These are phyloP conservation scores for Yponomeuta evonymella DNA, from an alignment of 2,888 invertebrate genomes.

Conservation along the genomic window DNA sequence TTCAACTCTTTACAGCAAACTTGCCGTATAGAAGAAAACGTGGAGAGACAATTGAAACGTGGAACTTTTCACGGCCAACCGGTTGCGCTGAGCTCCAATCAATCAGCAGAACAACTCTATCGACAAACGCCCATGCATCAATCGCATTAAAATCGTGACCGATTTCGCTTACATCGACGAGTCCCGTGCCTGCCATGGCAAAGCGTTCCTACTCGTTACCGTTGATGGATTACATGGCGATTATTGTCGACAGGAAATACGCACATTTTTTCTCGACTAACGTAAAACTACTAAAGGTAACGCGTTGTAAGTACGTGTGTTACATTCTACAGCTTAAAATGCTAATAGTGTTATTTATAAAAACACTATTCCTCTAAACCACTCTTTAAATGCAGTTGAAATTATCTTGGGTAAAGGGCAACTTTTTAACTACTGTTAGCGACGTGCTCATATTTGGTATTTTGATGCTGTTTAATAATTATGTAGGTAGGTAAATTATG, in stretches of 20 bases:
- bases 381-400: too few species aligned
- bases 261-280: conserved; percentile 47
- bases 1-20: neutral
- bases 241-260: conserved; percentile 67
- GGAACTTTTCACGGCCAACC: conserved; percentile 5
- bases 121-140: conserved; percentile 47
- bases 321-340: too few species aligned
- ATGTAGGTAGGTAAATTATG: too few species aligned
- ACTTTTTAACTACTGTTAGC: too few species aligned
- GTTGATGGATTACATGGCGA: conserved; percentile 69
- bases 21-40: neutral
- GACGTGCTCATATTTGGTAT: too few species aligned
- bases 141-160: conserved; percentile 54
- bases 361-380: too few species aligned
- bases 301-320: too few species aligned
- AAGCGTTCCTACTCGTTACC: conserved; percentile 36
- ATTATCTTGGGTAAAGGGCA: too few species aligned
- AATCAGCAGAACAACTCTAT: conserved; percentile 38
- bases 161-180: conserved; percentile 22
- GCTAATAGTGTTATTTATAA: too few species aligned
- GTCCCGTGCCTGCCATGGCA: conserved; percentile 5
- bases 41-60: neutral
- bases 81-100: conserved; percentile 7
- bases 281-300: too few species aligned
- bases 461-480: too few species aligned